phyloP scores from a whole-genome alignment of 2,888 invertebrate genomes.

The Tetramorium bicarinatum region DNA sequence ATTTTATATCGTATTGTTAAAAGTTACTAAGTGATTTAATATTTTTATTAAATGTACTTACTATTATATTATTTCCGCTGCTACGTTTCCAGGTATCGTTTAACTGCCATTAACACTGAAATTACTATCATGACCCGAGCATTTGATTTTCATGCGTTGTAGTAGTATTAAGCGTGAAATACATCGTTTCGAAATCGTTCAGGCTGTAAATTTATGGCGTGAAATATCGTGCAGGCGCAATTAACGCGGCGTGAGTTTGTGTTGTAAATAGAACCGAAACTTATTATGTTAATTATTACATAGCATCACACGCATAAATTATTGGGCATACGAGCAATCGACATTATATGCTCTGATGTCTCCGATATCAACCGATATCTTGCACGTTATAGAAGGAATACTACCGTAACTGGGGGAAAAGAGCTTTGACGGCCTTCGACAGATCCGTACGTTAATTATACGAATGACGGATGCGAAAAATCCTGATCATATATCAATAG shows the following conservation, averaged over 20 bases:
- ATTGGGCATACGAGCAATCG: slow-evolving; percentile 13
- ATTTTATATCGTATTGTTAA: not conserved
- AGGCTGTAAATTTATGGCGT: slow-evolving; percentile 46
- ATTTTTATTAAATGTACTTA: not conserved
- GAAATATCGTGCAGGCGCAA: slow-evolving; percentile 54
- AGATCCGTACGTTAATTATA: slow-evolving; percentile 15
- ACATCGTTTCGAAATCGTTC: slow-evolving; percentile 50
- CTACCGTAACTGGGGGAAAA: not conserved
- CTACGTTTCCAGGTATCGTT: not conserved
- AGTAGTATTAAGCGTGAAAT: slow-evolving; percentile 42
- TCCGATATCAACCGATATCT: not conserved
- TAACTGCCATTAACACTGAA: slow-evolving; percentile 27
- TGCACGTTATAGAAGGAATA: not conserved
- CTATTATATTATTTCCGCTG: not conserved
- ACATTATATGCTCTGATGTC: not conserved
- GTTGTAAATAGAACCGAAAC: slow-evolving; percentile 51
- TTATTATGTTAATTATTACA: slow-evolving; percentile 55
- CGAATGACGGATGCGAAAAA: slow-evolving; percentile 25
- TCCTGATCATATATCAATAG: slow-evolving; percentile 12
- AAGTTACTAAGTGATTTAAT: not conserved
- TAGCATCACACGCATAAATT: slow-evolving; percentile 43
- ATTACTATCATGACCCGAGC: slow-evolving; percentile 24
- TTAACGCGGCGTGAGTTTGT: slow-evolving; percentile 44
- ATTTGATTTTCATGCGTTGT: slow-evolving; percentile 36
- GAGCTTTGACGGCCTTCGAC: not conserved